A percentile compares a stretch with the other conserved stretches of the same genome.
Evolutionary conservation across 2,888 invertebrate genomes (phyloP).

Genomic region (Chaitophorus viminalis): DNA sequence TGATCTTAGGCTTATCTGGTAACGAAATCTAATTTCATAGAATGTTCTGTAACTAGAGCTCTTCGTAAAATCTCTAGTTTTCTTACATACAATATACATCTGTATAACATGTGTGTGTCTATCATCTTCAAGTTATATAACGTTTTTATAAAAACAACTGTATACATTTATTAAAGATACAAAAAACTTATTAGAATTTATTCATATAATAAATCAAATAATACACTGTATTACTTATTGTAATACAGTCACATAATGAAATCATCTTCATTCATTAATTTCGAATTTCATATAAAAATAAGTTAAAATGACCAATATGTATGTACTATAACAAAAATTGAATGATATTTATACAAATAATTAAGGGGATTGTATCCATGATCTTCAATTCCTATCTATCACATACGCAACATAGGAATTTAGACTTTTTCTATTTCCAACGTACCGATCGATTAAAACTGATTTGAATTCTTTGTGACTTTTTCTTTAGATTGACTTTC

Average conservation of each 20-base stretch:
- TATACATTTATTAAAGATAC: background rate
- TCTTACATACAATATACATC: too few relatives aligned
- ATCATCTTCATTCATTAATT: background rate
- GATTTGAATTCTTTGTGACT: too few relatives aligned
- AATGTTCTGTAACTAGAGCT: background rate
- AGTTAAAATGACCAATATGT: too few relatives aligned
- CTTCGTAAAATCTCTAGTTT: background rate
- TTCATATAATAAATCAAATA: too few relatives aligned
- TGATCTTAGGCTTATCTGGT: background rate
- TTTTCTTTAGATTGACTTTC: too few relatives aligned
- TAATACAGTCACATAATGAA: background rate
- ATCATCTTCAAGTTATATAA: background rate
- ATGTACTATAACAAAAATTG: background rate
- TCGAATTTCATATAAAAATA: background rate
- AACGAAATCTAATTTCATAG: background rate
- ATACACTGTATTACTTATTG: too few relatives aligned
- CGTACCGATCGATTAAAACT: too few relatives aligned
- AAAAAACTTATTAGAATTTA: background rate
- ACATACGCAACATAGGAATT: too few relatives aligned
- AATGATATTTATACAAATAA: background rate
- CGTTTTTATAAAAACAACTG: background rate
- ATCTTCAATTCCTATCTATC: too few relatives aligned
- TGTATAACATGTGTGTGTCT: too few relatives aligned
- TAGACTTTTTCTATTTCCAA: too few relatives aligned
- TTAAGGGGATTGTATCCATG: too few relatives aligned